Conservation (phyloP, 1,140 invertebrate species). For the Helicoverpa armigera region DNA sequence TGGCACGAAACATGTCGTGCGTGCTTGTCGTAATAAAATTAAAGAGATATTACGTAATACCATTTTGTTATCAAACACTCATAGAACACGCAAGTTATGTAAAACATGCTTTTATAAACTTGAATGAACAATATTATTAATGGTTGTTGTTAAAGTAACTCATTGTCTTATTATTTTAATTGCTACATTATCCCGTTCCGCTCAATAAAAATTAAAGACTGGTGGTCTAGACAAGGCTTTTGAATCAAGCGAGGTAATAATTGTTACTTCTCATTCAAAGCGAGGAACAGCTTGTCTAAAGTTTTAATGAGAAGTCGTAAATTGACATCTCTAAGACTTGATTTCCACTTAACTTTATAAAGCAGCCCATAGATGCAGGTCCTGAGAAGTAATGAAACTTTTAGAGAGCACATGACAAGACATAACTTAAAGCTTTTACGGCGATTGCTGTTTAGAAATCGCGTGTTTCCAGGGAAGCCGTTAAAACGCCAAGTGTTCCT, state of each 20-base stretch:
- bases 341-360: background rate
- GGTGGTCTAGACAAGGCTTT: no score
- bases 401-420: background rate
- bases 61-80: slow-evolving; percentile 22
- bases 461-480: background rate
- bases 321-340: no score
- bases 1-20: background rate
- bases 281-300: background rate
- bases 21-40: slow-evolving; percentile 5
- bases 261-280: slow-evolving; percentile 1
- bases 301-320: background rate
- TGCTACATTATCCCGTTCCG: background rate
- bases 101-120: slow-evolving; percentile 14
- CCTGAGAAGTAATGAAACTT: background rate
- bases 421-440: background rate
- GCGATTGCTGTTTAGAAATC: background rate
- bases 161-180: background rate
- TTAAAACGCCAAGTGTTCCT: background rate
- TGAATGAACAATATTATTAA: background rate
- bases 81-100: slow-evolving; percentile 15
- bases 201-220: no score
- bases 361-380: slow-evolving; percentile 2
- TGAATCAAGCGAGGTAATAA: no score
- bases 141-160: background rate
- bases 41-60: background rate